A percentile compares a stretch with the other conserved stretches of the same genome.
These are phyloP conservation scores for Deilephila elpenor DNA, from an alignment of 2,888 invertebrate species.

Conservation along the genomic window DNA sequence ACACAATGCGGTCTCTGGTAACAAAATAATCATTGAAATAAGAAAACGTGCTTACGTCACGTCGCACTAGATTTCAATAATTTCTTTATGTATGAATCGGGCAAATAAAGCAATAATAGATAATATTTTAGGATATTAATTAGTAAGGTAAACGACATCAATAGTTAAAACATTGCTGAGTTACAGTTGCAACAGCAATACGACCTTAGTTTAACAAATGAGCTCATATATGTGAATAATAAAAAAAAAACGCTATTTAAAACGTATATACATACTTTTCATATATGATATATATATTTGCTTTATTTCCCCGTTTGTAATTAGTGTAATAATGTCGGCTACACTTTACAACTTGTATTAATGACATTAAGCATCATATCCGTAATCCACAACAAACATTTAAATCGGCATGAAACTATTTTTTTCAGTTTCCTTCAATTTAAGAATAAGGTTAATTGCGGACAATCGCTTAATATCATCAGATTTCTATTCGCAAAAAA, in stretches of 20 bases:
- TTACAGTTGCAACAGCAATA: too few relatives aligned
- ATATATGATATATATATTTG: neutral
- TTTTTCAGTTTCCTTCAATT: too few relatives aligned
- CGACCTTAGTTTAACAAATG: too few relatives aligned
- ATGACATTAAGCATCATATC: neutral
- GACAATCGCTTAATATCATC: neutral
- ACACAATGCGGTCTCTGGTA: neutral
- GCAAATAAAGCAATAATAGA: constrained; percentile 1
- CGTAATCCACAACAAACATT: neutral
- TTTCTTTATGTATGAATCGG: neutral
- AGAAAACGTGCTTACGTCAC: neutral
- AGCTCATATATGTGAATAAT: too few relatives aligned
- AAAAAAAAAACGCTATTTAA: too few relatives aligned
- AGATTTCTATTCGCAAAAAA: neutral
- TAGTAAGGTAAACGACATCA: too few relatives aligned
- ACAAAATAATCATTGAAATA: neutral
- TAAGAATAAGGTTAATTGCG: neutral
- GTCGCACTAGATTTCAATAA: neutral
- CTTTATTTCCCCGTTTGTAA: neutral
- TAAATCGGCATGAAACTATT: neutral
- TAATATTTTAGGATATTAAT: neutral
- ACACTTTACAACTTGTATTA: neutral
- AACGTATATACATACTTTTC: too few relatives aligned
- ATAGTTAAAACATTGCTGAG: neutral
- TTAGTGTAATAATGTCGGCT: neutral